Percentiles rank a stretch among this genome's conserved stretches.
phyloP scores from a whole-genome alignment of 1,140 invertebrate species.

The Drosophila repletoides region DNA sequence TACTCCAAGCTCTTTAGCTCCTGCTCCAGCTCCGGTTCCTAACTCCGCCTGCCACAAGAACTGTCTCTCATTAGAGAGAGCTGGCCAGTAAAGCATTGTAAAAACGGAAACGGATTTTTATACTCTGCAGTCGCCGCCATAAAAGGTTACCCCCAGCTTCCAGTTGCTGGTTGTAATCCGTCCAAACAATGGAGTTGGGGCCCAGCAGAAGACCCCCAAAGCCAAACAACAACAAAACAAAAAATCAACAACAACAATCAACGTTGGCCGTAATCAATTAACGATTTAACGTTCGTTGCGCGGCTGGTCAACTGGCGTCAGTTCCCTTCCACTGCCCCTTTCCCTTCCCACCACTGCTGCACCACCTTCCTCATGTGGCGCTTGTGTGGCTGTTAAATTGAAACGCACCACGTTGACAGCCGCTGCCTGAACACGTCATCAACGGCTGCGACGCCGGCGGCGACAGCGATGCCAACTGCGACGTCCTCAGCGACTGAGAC shows the following conservation, averaged over 20 bases:
- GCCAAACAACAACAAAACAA: constrained; percentile 25
- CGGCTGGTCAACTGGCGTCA: constrained; percentile 59
- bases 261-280: constrained; percentile 79
- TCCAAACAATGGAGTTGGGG: constrained; percentile 49
- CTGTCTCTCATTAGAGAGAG: constrained; percentile 38
- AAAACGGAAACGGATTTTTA: constrained; percentile 48
- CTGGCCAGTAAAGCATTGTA: constrained; percentile 30
- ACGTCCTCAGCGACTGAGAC: constrained; percentile 51
- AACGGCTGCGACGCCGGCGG: no score
- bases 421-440: constrained; percentile 74
- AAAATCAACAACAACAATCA: constrained; percentile 72
- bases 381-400: constrained; percentile 47
- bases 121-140: constrained; percentile 33
- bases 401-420: constrained; percentile 58
- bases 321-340: not conserved
- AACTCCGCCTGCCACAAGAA: not conserved
- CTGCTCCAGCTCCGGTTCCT: not conserved
- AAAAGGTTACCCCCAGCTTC: constrained; percentile 17
- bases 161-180: constrained; percentile 41
- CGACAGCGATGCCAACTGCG: no score
- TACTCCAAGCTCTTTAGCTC: not conserved
- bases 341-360: not conserved
- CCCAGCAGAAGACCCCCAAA: not conserved
- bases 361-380: not conserved
- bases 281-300: constrained; percentile 73